A percentile compares a stretch with the other conserved stretches of the same genome.
Conservation (phyloP, 2,113 vertebrate species). For the Conger conger region DNA sequence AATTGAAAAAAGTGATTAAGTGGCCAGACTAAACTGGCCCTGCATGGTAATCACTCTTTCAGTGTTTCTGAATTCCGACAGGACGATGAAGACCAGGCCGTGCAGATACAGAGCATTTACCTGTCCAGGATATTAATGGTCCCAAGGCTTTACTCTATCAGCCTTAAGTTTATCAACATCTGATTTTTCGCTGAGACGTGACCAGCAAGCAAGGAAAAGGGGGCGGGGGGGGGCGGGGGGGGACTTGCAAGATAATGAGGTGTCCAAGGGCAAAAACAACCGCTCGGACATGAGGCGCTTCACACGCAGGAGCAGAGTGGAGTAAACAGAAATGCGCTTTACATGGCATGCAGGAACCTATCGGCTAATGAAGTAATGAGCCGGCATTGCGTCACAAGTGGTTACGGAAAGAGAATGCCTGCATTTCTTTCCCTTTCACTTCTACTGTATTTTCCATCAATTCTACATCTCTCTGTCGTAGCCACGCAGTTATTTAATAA, state of each 20-base stretch:
- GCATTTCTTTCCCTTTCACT: not conserved
- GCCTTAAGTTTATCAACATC: slow-evolving; percentile 26
- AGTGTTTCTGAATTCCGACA: slow-evolving; percentile 30
- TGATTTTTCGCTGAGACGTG: slow-evolving; percentile 16
- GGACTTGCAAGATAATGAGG: not conserved
- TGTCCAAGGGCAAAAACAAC: slow-evolving; percentile 15
- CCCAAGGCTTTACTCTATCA: not conserved
- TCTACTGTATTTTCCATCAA: too few species aligned
- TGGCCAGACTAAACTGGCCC: slow-evolving; percentile 33
- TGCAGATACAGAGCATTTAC: slow-evolving; percentile 17
- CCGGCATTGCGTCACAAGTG: not conserved
- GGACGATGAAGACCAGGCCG: slow-evolving; percentile 4
- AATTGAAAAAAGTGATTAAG: slow-evolving; percentile 54
- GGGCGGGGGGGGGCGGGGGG: too few species aligned
- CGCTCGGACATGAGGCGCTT: not conserved
- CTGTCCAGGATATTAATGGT: slow-evolving; percentile 32
- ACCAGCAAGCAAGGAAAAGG: not conserved
- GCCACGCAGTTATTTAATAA: too few species aligned
- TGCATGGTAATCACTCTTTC: slow-evolving; percentile 37
- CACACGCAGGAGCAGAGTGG: not conserved
- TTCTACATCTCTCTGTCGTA: not conserved
- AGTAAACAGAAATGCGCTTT: not conserved
- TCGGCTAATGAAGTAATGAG: not conserved
- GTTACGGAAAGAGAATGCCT: not conserved
- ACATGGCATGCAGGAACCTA: not conserved